Evolutionary conservation across 2,888 invertebrate genomes (phyloP), one percentile per base, ranked within the genome.

Genomic region (Rotaria socialis): DNA sequence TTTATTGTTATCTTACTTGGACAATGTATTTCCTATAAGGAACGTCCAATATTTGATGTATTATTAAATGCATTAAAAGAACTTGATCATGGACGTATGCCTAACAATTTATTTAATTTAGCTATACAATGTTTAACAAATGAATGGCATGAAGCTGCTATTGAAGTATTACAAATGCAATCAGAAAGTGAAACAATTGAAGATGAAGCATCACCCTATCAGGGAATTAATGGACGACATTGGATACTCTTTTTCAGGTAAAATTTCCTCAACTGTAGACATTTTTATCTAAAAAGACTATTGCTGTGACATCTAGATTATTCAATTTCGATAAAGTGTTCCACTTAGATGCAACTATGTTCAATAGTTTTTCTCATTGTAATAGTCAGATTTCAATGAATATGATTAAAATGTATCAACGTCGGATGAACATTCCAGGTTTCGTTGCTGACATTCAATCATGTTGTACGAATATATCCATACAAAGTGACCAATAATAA

Each of bases 1-100:
- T 80, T 80, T 80, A 19, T 47, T 80, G 43, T 80, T 47, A 47
- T 47, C 47, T 47, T 80, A 80, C 47, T 80, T n/a, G 47, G 11
- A n/a, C 80, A 80, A 47, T 80, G 80, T 80, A 80, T 80, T n/a
- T 80, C 47, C 10, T 80, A 80, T 80, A 80, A 80, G 47, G 80
- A 80, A 80, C 80, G 80, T 19, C 80, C 80, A 24, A 80, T 80
- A 43, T 80, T 80, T 47, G 80, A 80, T 80, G n/a, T 47, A 47
- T 80, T 80, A 80, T 80, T 80, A 11, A 47, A 80, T n/a, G 47
- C 24, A n/a, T 80, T 80, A 80, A 80, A 80, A 80, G 47, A 47
- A n/a, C 43, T 80, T 11, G 47, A 80, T 80, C 80, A 80, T 80
- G 80, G 47, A 43, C 43, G 47, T 47, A 80, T 80, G 24, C 47